These are phyloP conservation scores for Diprion similis DNA, from an alignment of 1,140 invertebrate genomes.

Conservation along the genomic window DNA sequence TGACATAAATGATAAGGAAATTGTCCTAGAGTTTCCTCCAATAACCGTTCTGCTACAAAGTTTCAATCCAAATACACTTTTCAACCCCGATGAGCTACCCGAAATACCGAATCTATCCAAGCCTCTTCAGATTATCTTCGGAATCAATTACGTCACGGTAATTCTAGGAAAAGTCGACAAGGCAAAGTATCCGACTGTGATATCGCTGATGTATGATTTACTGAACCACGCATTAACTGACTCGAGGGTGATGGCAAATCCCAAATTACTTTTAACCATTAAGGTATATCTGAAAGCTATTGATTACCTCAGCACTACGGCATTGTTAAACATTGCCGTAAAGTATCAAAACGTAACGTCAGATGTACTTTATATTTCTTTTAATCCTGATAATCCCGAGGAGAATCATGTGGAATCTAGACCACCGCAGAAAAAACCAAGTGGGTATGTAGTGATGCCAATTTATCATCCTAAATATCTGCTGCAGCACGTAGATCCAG, in stretches of 20 bases:
- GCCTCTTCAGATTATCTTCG: constrained; percentile 25
- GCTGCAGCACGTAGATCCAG: constrained; percentile 21
- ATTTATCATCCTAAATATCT: constrained; percentile 28
- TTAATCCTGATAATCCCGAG: not conserved
- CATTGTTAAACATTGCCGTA: not conserved
- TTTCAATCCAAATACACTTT: not conserved
- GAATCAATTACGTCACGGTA: constrained; percentile 20
- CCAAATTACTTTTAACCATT: not conserved
- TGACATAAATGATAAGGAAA: not conserved
- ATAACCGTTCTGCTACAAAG: not conserved
- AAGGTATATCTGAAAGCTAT: constrained; percentile 9
- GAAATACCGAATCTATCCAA: constrained; percentile 15
- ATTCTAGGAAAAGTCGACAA: constrained; percentile 16
- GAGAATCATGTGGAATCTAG: not conserved
- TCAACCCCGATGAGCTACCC: not conserved
- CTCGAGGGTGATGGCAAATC: not conserved
- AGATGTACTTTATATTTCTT: not conserved
- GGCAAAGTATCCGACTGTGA: constrained; percentile 14
- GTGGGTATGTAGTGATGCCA: constrained; percentile 21
- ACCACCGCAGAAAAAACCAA: constrained; percentile 12
- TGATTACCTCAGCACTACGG: not conserved
- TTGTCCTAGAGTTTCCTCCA: not conserved
- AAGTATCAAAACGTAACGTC: not conserved
- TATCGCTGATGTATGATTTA: constrained; percentile 20
- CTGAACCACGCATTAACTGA: constrained; percentile 11